phyloP scores from a whole-genome alignment of 2,113 vertebrate species.

The Gymnorhina tibicen region DNA sequence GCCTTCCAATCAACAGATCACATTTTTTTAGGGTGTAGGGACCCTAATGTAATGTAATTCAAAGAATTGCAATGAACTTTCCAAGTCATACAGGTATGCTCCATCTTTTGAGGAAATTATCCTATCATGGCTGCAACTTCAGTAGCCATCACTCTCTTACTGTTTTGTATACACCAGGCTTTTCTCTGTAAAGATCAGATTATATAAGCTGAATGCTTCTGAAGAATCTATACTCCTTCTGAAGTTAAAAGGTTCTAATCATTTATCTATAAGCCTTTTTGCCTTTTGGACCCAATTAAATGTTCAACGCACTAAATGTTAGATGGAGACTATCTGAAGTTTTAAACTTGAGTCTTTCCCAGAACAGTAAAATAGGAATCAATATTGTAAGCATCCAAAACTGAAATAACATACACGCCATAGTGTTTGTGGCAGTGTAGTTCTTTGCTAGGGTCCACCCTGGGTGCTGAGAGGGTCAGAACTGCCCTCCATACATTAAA shows the following conservation, averaged over 20 bases:
- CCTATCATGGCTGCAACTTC: background rate
- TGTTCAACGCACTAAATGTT: background rate
- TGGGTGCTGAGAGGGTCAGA: background rate
- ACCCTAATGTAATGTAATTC: background rate
- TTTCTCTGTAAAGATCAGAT: background rate
- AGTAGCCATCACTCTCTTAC: background rate
- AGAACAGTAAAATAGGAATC: background rate
- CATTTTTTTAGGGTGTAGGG: background rate
- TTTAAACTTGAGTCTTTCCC: background rate
- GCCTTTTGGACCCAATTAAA: background rate
- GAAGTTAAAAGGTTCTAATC: background rate
- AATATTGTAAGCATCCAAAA: background rate
- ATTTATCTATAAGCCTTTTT: background rate
- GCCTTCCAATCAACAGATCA: background rate
- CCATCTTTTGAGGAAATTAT: background rate
- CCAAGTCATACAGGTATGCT: background rate
- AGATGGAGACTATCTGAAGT: background rate
- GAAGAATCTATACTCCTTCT: background rate
- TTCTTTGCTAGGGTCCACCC: background rate
- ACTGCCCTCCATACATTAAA: background rate
- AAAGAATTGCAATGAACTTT: background rate
- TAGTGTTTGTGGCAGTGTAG: background rate
- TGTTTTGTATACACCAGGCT: background rate
- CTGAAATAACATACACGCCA: background rate
- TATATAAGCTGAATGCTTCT: background rate